phyloP scores from a whole-genome alignment of 2,888 invertebrate species.

The Caenorhabditis angaria region DNA sequence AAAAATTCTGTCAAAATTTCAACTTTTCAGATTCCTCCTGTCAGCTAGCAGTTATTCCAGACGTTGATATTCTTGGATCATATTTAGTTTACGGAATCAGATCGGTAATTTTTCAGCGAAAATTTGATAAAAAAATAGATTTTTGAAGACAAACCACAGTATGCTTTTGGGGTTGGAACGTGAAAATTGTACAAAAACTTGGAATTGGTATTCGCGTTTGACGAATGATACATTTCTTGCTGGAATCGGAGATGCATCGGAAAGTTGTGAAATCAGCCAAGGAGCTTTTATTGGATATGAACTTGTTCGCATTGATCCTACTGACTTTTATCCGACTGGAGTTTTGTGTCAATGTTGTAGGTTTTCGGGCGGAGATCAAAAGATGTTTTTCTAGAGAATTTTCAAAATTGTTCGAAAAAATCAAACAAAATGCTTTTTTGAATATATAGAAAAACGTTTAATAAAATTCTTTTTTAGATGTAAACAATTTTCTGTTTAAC shows the following conservation, averaged over 20 bases:
- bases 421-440: too few species aligned
- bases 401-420: too few species aligned
- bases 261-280: constrained; percentile 20
- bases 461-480: too few species aligned
- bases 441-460: too few species aligned
- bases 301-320: constrained; percentile 25
- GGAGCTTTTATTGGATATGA: constrained; percentile 26
- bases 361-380: too few species aligned
- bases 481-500: too few species aligned
- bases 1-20: too few species aligned
- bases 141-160: constrained; percentile 20
- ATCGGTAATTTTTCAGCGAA: constrained; percentile 2
- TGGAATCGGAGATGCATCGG: constrained; percentile 12
- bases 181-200: constrained; percentile 20
- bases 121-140: too few species aligned
- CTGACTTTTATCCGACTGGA: constrained; percentile 29
- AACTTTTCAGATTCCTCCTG: constrained; percentile 31
- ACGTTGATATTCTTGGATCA: constrained; percentile 25
- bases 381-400: too few species aligned
- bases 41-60: constrained; percentile 25
- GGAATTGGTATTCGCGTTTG: constrained; percentile 34
- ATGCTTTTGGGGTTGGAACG: constrained; percentile 26
- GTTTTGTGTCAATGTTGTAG: constrained; percentile 39
- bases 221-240: constrained; percentile 20
- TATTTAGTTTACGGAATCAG: constrained; percentile 34